phyloP scores from a whole-genome alignment of 92 coral and sea anemone species.

The Montipora capitata region DNA sequence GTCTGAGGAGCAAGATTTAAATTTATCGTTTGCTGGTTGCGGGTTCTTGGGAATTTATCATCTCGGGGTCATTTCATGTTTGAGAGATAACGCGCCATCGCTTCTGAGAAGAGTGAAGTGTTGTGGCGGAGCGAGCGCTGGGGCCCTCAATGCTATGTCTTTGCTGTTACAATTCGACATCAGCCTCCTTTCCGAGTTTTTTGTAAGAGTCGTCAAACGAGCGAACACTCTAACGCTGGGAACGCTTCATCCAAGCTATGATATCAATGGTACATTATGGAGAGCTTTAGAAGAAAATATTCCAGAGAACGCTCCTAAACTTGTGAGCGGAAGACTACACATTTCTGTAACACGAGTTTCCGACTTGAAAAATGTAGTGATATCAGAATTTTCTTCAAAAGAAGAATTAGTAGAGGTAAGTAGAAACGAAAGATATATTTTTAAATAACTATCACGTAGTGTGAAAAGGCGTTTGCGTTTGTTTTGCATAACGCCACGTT shows the following conservation, averaged over 20 bases:
- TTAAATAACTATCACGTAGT: not conserved
- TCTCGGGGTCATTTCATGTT: constrained; percentile 96
- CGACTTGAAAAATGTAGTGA: constrained; percentile 88
- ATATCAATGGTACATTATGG: constrained; percentile 80
- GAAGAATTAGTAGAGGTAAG: constrained; percentile 96
- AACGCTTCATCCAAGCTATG: constrained; percentile 95
- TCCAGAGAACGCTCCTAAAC: constrained; percentile 93
- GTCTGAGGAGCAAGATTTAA: constrained; percentile 81
- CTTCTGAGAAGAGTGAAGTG: constrained; percentile 90
- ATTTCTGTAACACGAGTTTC: constrained; percentile 92
- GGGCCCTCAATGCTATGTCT: constrained; percentile 91
- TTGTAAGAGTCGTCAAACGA: constrained; percentile 91
- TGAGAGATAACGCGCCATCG: constrained; percentile 96
- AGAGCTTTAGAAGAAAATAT: constrained; percentile 87
- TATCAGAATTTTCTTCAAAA: constrained; percentile 91
- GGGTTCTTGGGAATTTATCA: constrained; percentile 98
- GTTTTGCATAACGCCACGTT: too few relatives aligned
- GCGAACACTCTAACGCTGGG: constrained; percentile 91
- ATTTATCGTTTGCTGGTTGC: constrained; percentile 96
- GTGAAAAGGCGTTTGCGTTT: too few relatives aligned
- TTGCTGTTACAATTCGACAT: constrained; percentile 84
- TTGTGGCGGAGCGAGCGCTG: constrained; percentile 99
- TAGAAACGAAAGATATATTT: not conserved
- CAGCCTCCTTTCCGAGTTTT: constrained; percentile 87
- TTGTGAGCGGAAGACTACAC: constrained; percentile 91